Conservation (phyloP, 2,797 vertebrate genomes). For the Rallus crepitans region DNA sequence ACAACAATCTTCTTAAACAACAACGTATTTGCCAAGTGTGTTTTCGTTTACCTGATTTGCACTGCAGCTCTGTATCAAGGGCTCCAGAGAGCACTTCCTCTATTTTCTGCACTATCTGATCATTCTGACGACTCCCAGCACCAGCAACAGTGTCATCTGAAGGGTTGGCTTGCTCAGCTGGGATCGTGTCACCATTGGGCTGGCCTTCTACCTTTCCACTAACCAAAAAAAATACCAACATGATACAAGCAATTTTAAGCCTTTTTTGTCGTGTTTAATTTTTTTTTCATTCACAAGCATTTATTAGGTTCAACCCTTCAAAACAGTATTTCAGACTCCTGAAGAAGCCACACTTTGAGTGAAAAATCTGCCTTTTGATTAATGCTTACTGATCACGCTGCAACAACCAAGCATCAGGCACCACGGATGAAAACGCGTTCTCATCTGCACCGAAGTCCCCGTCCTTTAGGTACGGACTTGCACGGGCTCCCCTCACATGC, state of each 20-base stretch:
- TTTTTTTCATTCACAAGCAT: neutral
- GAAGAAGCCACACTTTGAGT: neutral
- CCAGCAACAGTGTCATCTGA: slow-evolving; percentile 77
- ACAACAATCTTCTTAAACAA: neutral
- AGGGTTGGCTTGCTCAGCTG: slow-evolving; percentile 73
- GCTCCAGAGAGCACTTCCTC: slow-evolving; percentile 80
- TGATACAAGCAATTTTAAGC: slow-evolving; percentile 16
- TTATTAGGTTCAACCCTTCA: neutral
- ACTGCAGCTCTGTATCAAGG: slow-evolving; percentile 85
- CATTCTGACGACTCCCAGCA: slow-evolving; percentile 77
- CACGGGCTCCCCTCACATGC: neutral
- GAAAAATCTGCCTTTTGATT: neutral
- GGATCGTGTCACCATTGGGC: slow-evolving; percentile 81
- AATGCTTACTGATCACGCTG: neutral
- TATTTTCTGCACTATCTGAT: slow-evolving; percentile 79
- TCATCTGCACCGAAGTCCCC: neutral
- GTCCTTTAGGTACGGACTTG: neutral
- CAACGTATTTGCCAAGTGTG: neutral
- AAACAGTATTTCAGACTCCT: neutral
- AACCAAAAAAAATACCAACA: slow-evolving; percentile 53
- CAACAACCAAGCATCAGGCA: neutral
- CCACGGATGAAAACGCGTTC: neutral
- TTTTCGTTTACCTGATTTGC: slow-evolving; percentile 79
- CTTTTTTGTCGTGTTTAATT: neutral
- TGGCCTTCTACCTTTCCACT: slow-evolving; percentile 84